phyloP scores from a whole-genome alignment of 2,888 invertebrate genomes.

The Pogonocherus hispidulus region DNA sequence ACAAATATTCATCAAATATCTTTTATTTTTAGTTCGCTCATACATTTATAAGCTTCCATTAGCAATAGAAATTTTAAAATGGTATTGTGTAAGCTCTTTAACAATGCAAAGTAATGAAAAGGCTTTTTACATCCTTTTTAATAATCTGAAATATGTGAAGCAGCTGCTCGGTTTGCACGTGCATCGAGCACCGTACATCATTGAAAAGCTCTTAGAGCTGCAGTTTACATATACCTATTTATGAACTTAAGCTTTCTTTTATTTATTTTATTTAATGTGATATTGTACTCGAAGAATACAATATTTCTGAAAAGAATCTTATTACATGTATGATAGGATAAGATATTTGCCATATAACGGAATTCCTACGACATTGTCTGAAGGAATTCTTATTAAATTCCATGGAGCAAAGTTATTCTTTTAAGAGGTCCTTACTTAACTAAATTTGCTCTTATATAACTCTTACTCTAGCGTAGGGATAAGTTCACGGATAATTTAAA shows the following conservation, averaged over 20 bases:
- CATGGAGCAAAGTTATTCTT: slow-evolving; percentile 15
- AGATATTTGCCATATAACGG: slow-evolving; percentile 8
- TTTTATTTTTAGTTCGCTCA: too few species aligned
- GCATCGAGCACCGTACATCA: neutral
- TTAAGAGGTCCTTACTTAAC: neutral
- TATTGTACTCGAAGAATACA: neutral
- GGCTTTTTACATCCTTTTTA: neutral
- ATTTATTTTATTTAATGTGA: neutral
- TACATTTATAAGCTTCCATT: too few species aligned
- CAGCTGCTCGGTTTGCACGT: neutral
- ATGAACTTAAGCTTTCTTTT: neutral
- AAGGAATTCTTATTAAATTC: slow-evolving; percentile 22
- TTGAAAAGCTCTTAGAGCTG: neutral
- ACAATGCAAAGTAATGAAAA: neutral
- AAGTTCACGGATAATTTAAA: too few species aligned
- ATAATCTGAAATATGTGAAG: neutral
- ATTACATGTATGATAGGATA: neutral
- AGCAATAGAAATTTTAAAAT: too few species aligned
- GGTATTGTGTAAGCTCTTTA: neutral
- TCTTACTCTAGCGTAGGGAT: too few species aligned
- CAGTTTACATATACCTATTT: neutral
- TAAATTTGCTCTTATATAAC: neutral
- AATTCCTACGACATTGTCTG: slow-evolving; percentile 15
- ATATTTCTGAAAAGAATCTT: slow-evolving; percentile 14
- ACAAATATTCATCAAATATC: too few species aligned